These are phyloP conservation scores for Drosophila anomalipes DNA, from an alignment of 2,888 invertebrate genomes.

Conservation along the genomic window DNA sequence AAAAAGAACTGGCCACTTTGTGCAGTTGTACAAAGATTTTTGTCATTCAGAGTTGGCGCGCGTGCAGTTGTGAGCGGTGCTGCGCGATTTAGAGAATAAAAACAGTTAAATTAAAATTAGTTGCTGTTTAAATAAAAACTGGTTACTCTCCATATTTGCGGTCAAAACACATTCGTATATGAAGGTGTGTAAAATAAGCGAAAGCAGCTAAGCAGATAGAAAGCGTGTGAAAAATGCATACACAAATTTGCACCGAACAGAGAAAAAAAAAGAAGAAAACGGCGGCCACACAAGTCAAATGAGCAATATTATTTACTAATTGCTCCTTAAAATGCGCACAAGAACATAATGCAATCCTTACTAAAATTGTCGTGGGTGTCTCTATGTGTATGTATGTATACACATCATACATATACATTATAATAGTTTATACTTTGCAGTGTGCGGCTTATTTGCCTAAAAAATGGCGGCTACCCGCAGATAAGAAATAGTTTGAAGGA, in stretches of 20 bases:
- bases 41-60: conserved; percentile 76
- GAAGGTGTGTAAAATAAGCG: conserved; percentile 63
- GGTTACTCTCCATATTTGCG: conserved; percentile 21
- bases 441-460: conserved; percentile 24
- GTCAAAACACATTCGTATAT: conserved; percentile 47
- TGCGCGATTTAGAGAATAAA: conserved; percentile 57
- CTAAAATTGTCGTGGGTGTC: conserved; percentile 6
- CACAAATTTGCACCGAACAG: conserved; percentile 30
- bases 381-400: conserved; percentile 5
- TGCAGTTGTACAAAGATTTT: conserved; percentile 53
- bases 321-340: conserved; percentile 18
- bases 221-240: conserved; percentile 37
- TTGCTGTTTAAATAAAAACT: conserved; percentile 37
- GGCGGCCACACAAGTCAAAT: conserved; percentile 19
- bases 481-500: conserved; percentile 33
- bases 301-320: conserved; percentile 11
- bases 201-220: not conserved
- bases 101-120: conserved; percentile 55
- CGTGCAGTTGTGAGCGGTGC: conserved; percentile 66
- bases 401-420: conserved; percentile 5
- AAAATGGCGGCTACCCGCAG: conserved; percentile 51
- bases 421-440: conserved; percentile 13
- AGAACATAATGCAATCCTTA: conserved; percentile 7
- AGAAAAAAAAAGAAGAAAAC: conserved; percentile 13
- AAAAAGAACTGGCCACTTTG: conserved; percentile 55